phyloP scores from a whole-genome alignment of 2,888 invertebrate species.

The Tenthredo livida region DNA sequence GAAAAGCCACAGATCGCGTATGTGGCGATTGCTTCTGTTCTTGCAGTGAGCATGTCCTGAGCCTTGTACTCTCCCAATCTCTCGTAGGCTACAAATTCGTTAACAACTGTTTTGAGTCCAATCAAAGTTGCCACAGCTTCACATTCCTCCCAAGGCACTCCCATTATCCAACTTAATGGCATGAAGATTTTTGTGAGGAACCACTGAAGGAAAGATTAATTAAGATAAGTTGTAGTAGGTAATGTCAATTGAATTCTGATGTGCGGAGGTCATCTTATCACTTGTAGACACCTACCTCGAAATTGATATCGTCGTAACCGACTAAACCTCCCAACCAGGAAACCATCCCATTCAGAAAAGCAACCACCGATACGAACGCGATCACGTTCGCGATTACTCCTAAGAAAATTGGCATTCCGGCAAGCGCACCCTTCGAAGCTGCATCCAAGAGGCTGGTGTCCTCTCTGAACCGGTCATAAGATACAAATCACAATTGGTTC shows the following conservation, averaged over 20 bases:
- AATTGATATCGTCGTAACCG: slow-evolving; percentile 82
- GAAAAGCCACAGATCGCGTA: slow-evolving; percentile 96
- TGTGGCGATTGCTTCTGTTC: slow-evolving; percentile 91
- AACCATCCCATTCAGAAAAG: slow-evolving; percentile 90
- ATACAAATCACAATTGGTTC: neutral
- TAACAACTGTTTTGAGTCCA: slow-evolving; percentile 93
- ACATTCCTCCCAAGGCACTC: slow-evolving; percentile 87
- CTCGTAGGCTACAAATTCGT: slow-evolving; percentile 95
- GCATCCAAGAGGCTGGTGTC: slow-evolving; percentile 94
- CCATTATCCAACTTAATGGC: slow-evolving; percentile 95
- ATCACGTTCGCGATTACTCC: slow-evolving; percentile 95
- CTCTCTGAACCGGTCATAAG: slow-evolving; percentile 80
- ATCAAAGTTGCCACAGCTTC: slow-evolving; percentile 90
- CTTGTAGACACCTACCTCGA: slow-evolving; percentile 76
- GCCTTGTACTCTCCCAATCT: slow-evolving; percentile 84
- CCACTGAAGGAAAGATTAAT: slow-evolving; percentile 79
- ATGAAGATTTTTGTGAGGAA: slow-evolving; percentile 94
- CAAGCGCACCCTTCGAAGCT: slow-evolving; percentile 92
- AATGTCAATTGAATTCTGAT: neutral
- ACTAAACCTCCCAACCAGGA: slow-evolving; percentile 90
- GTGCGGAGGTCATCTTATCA: neutral
- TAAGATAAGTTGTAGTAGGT: neutral
- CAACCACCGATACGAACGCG: slow-evolving; percentile 93
- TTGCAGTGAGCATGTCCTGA: slow-evolving; percentile 80
- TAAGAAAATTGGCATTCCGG: slow-evolving; percentile 89